These are phyloP conservation scores for Epizoanthus illoricatus DNA, from an alignment of 92 coral and sea anemone species.

Conservation along the genomic window DNA sequence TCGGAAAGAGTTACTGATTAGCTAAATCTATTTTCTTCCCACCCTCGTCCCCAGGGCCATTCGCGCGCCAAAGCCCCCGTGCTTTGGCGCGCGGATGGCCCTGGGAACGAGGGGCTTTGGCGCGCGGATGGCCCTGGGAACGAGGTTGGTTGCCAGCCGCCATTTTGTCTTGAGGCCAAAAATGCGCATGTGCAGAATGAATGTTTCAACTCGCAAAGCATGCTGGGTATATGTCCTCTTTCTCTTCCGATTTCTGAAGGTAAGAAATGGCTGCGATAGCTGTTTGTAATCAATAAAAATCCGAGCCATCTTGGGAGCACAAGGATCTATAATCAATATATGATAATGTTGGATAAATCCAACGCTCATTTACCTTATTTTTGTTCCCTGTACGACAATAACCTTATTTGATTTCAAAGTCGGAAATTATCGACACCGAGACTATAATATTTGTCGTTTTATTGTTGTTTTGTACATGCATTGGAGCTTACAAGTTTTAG, in stretches of 20 bases:
- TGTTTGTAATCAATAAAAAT: constrained; percentile 61
- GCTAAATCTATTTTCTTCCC: no score
- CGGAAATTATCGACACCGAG: no score
- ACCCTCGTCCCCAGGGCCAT: no score
- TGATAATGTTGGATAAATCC: background rate
- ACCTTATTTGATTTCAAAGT: background rate
- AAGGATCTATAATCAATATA: background rate
- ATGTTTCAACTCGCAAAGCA: constrained; percentile 47
- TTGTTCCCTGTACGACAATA: background rate
- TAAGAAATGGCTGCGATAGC: constrained; percentile 47
- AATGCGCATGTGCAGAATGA: constrained; percentile 65
- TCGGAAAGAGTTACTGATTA: no score
- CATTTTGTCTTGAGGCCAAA: constrained; percentile 56
- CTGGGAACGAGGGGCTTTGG: no score
- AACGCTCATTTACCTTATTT: background rate
- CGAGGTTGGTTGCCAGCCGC: constrained; percentile 71
- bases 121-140: no score
- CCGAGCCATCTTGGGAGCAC: constrained; percentile 54
- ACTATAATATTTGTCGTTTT: no score
- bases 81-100: no score
- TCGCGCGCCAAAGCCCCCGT: no score
- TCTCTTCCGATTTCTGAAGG: constrained; percentile 87
- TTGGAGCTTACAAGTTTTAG: no score
- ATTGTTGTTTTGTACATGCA: no score
- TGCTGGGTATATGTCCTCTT: constrained; percentile 91